Base-by-base conservation (phyloP, 2,888 invertebrate species). In the Chaitophorus viminalis region DNA sequence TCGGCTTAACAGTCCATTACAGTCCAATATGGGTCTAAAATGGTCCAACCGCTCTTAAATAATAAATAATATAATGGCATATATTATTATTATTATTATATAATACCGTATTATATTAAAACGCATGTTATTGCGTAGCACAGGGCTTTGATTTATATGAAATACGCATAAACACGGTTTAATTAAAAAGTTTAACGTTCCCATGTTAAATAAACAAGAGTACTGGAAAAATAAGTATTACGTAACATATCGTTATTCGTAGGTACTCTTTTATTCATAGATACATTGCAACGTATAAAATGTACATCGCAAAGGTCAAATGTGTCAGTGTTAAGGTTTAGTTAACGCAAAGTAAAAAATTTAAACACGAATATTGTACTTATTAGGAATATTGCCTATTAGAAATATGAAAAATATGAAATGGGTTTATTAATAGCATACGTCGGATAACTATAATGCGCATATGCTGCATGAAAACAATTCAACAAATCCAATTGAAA, bases 1-100 rank as follows among this genome's bases (percentile, higher is more conserved):
- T 76, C 46, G 46, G 76, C 31, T 77, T 77, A 77, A 31, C 29
- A 52, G 31, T 77, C 54, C 54, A 54, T 77, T 77, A 77, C 29
- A 77, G 52, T 29, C 31, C 77, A 54, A 77, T 68, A 72, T 17
- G 72, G 33, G 72, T 52, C 46, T 29, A 54, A 52, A 39, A 54
- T 21, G 54, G 77, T 21, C 31, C 5, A 29, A n/a, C 76, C 46
- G n/a, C 77, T 76, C 31, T 77, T 52, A 46, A 77, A 77, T 77
- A 77, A 77, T 54, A 77, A 33, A 72, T 68, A 11, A 46, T 46
- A 46, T 14, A 14, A 46, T 46, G 14, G 8, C 14, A 9, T 70
- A 31, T 70, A 31, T 11, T 70, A 70, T 29, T 31, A 33, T n/a
- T n/a, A n/a, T n/a, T 72, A 72, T 68, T 9, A 46, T 46, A 46